These are phyloP conservation scores for Zaprionus kolodkinae DNA, from an alignment of 1,140 invertebrate genomes.

Conservation along the genomic window DNA sequence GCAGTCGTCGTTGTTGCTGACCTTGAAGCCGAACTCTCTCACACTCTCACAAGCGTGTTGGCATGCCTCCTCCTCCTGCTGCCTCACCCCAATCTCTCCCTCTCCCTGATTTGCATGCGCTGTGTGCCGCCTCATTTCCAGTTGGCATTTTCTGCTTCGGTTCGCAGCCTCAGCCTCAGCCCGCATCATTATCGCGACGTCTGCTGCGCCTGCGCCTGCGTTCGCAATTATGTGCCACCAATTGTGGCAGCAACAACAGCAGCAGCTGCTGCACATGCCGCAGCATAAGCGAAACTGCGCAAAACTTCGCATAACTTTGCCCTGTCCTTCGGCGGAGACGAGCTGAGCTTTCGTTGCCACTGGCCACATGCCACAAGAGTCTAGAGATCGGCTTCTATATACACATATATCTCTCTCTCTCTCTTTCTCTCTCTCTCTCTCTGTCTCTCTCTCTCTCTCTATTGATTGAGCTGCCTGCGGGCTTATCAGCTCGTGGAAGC, in stretches of 20 bases:
- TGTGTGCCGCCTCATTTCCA: constrained; percentile 77
- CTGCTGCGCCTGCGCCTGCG: constrained; percentile 19
- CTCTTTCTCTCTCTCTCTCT: no score
- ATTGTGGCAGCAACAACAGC: constrained; percentile 33
- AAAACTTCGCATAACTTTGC: background rate
- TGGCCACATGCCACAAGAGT: background rate
- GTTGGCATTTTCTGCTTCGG: constrained; percentile 66
- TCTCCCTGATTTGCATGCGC: constrained; percentile 35
- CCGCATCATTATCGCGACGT: constrained; percentile 42
- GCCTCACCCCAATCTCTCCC: no score
- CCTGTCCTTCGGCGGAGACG: background rate
- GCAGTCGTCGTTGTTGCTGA: constrained; percentile 31
- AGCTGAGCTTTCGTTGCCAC: background rate
- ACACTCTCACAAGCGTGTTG: constrained; percentile 10
- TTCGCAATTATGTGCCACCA: constrained; percentile 55
- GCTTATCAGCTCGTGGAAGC: constrained; percentile 55
- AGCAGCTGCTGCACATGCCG: constrained; percentile 55
- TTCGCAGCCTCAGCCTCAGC: constrained; percentile 7
- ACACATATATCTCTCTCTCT: no score
- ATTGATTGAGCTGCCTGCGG: background rate
- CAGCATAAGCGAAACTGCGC: constrained; percentile 15
- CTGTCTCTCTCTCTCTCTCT: no score
- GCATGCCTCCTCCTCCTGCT: constrained; percentile 3
- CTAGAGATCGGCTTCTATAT: background rate
- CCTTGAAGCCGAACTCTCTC: constrained; percentile 56